These are phyloP conservation scores for Onychostruthus taczanowskii DNA, from an alignment of 2,113 vertebrate species.

Conservation along the genomic window DNA sequence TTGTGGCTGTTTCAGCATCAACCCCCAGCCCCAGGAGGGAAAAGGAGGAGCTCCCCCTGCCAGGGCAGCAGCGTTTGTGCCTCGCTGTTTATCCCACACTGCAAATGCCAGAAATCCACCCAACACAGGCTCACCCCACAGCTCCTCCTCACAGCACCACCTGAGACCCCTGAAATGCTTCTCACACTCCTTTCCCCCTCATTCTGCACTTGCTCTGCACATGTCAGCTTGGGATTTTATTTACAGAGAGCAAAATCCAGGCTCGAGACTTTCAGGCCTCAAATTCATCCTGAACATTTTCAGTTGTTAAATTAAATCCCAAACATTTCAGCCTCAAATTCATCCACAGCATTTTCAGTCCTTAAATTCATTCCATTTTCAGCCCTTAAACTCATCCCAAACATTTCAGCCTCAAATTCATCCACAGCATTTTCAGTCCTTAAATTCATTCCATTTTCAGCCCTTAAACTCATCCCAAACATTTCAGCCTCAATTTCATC, in stretches of 20 bases:
- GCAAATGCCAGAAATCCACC: background rate
- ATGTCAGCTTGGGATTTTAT: background rate
- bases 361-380: no score
- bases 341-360: rapidly evolving
- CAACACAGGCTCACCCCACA: rapidly evolving
- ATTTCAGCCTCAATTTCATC: no score
- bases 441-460: background rate
- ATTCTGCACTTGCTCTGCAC: background rate
- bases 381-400: background rate
- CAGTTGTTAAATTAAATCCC: background rate
- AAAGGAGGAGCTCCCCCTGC: background rate
- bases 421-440: no score
- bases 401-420: background rate
- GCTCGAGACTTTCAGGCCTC: rapidly evolving
- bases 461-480: background rate
- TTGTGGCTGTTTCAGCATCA: rapidly evolving
- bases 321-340: background rate
- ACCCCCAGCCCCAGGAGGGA: no score
- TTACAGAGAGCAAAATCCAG: background rate
- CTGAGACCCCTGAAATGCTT: rapidly evolving
- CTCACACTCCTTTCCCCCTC: background rate
- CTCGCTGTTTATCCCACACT: background rate
- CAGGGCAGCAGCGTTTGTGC: background rate
- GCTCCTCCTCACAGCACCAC: background rate
- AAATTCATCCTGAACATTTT: background rate